Conservation (phyloP, 92 coral and sea anemone genomes). For the Blastomussa wellsi region DNA sequence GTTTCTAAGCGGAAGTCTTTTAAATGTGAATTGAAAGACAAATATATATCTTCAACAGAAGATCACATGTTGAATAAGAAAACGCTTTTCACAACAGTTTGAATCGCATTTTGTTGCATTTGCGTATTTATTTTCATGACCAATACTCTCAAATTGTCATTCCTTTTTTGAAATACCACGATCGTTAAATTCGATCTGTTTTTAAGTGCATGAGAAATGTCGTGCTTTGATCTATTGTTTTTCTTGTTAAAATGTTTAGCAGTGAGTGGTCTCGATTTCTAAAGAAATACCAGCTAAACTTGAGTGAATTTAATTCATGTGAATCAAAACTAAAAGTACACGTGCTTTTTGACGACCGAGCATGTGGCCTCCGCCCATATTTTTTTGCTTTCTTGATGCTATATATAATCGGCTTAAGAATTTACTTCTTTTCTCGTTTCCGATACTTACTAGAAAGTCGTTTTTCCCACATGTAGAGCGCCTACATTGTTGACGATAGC, state of each 20-base stretch:
- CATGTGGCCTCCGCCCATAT: slow-evolving; percentile 26
- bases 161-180: background rate
- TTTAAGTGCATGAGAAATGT: background rate
- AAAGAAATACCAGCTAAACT: slow-evolving; percentile 20
- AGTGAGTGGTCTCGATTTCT: slow-evolving; percentile 32
- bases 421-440: background rate
- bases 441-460: background rate
- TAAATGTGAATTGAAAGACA: background rate
- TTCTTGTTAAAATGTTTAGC: slow-evolving; percentile 10
- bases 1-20: background rate
- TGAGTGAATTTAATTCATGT: background rate
- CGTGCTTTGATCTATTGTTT: slow-evolving; percentile 4
- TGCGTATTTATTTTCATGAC: background rate
- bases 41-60: background rate
- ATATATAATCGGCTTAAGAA: background rate
- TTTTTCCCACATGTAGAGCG: background rate
- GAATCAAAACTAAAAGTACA: slow-evolving; percentile 25
- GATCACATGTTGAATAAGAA: background rate
- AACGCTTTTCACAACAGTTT: background rate
- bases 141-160: background rate
- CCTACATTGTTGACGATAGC: background rate
- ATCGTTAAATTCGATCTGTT: slow-evolving; percentile 7
- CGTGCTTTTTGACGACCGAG: slow-evolving; percentile 26
- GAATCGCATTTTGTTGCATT: background rate
- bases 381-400: background rate